These are phyloP conservation scores for Tetranychus cinnabarinus DNA, from an alignment of 1,140 invertebrate genomes.

Conservation along the genomic window DNA sequence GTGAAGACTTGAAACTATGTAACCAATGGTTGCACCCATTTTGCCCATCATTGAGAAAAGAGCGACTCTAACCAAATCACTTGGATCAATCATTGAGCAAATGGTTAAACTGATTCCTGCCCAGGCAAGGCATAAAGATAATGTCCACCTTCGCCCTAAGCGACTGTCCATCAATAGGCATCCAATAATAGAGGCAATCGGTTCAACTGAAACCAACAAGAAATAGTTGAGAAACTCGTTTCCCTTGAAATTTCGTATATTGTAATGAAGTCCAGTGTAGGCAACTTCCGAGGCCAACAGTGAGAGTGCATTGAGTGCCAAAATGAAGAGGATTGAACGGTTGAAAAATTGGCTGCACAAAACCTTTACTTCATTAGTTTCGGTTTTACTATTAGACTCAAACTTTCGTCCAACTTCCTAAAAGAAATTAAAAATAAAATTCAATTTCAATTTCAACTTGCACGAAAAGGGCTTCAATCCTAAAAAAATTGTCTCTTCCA, in stretches of 20 bases:
- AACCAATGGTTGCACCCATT: constrained; percentile 10
- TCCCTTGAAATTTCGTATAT: constrained; percentile 15
- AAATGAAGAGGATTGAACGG: not conserved
- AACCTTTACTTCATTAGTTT: not conserved
- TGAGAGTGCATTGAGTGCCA: constrained; percentile 1
- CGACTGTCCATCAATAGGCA: constrained; percentile 14
- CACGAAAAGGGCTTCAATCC: not conserved
- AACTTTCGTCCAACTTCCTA: not conserved
- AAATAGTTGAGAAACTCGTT: constrained; percentile 38
- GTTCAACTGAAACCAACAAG: constrained; percentile 22
- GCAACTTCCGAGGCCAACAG: constrained; percentile 8
- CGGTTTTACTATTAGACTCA: not conserved
- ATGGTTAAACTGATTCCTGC: constrained; percentile 17
- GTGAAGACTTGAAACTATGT: constrained; percentile 13
- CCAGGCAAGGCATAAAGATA: constrained; percentile 15
- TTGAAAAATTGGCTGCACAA: not conserved
- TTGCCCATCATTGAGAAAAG: constrained; percentile 11
- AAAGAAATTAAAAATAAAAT: not conserved
- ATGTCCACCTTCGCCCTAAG: constrained; percentile 18
- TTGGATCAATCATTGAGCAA: constrained; percentile 14
- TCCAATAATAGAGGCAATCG: constrained; percentile 13
- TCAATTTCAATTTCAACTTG: not conserved
- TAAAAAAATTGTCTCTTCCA: not conserved
- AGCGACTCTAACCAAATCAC: not conserved
- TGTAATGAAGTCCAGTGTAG: constrained; percentile 15